These are phyloP conservation scores for Oreochromis spilurus DNA, from an alignment of 2,113 vertebrate genomes.

Conservation along the genomic window DNA sequence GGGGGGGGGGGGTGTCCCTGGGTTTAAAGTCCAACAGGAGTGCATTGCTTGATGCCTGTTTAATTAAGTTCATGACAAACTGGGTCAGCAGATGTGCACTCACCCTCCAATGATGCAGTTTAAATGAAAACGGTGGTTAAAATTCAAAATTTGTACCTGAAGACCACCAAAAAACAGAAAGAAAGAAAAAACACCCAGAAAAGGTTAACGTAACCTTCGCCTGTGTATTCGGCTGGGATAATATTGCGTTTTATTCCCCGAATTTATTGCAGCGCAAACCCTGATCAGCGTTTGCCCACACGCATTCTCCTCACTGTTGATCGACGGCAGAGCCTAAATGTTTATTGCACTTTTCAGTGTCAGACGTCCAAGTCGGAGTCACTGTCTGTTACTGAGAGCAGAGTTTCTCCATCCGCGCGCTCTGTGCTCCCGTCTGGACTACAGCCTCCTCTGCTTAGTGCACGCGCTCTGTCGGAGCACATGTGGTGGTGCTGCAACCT, in stretches of 20 bases:
- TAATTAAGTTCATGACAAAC: neutral
- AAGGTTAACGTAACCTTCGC: neutral
- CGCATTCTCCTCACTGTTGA: neutral
- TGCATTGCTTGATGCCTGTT: neutral
- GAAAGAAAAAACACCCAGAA: neutral
- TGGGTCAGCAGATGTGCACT: neutral
- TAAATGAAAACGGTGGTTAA: neutral
- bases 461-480: conserved; percentile 80
- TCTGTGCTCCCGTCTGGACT: conserved; percentile 84
- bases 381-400: conserved; percentile 94
- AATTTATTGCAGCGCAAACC: neutral
- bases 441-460: conserved; percentile 82
- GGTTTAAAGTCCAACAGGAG: neutral
- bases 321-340: neutral
- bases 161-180: neutral
- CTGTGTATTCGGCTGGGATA: neutral
- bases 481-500: conserved; percentile 91
- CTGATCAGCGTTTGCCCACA: neutral
- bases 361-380: conserved; percentile 97
- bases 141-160: neutral
- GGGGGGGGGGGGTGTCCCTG: neutral
- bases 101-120: neutral
- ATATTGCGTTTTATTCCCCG: neutral
- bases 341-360: conserved; percentile 43
- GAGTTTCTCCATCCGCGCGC: conserved; percentile 83